Evolutionary conservation across 2,888 invertebrate genomes (phyloP).

Genomic region (Gryllus longicercus): DNA sequence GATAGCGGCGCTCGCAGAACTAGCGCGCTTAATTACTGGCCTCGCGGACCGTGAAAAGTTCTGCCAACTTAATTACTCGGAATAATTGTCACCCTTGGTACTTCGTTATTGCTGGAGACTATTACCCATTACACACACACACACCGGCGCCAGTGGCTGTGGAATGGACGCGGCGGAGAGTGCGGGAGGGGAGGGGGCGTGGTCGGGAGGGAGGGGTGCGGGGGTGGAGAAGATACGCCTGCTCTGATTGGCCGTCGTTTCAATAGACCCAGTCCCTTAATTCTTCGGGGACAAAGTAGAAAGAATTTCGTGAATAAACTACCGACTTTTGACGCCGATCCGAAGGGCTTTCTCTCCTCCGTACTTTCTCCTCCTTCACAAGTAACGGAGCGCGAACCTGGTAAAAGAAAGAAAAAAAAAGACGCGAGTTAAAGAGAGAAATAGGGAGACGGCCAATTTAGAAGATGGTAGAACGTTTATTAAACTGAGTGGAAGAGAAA

Average conservation of each 20-base stretch:
- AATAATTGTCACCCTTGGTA: conserved; percentile 35
- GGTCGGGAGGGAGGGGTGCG: not conserved
- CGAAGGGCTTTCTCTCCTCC: no score
- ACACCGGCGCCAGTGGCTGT: not conserved
- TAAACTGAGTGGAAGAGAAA: no score
- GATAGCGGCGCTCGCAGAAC: conserved; percentile 24
- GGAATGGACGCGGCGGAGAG: not conserved
- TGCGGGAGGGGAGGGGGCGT: not conserved
- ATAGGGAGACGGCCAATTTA: no score
- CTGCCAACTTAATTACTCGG: conserved; percentile 36
- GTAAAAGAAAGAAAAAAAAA: no score
- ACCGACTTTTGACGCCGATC: no score
- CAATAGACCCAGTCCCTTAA: not conserved
- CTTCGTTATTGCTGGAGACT: conserved; percentile 29
- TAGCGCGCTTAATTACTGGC: conserved; percentile 34
- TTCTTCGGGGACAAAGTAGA: conserved; percentile 17
- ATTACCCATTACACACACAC: conserved; percentile 28
- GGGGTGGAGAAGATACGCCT: not conserved
- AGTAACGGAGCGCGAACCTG: no score
- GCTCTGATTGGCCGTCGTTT: not conserved
- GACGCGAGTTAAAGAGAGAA: no score
- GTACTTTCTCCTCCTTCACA: no score
- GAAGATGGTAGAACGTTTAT: no score
- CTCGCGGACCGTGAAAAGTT: conserved; percentile 31
- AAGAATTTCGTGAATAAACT: not conserved